Conservation (phyloP, 2,888 invertebrate species). For the Melanchra persicariae region DNA sequence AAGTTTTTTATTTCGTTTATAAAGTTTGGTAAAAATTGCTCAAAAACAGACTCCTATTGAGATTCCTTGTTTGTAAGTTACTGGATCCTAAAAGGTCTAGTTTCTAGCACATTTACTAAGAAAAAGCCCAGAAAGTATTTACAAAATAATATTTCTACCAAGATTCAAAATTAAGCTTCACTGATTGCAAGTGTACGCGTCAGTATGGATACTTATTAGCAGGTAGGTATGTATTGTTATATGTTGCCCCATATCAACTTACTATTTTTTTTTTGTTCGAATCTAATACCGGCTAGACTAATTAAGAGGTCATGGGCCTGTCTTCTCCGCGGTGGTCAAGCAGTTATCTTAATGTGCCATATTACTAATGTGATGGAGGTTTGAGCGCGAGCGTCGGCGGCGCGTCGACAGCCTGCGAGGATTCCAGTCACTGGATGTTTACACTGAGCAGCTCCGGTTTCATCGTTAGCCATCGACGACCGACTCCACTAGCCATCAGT, state of each 20-base stretch:
- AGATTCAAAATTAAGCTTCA: not conserved
- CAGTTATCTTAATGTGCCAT: conserved; percentile 69
- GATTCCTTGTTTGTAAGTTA: conserved; percentile 16
- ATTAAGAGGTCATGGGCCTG: conserved; percentile 53
- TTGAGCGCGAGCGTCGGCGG: conserved; percentile 66
- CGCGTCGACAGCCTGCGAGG: conserved; percentile 72
- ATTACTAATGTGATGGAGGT: conserved; percentile 64
- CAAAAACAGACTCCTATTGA: not conserved
- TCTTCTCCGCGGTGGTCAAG: conserved; percentile 57
- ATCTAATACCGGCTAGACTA: conserved; percentile 14
- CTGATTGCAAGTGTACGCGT: no score
- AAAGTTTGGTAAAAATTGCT: not conserved
- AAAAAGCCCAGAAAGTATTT: not conserved
- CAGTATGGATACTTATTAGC: not conserved
- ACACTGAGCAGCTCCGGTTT: conserved; percentile 85
- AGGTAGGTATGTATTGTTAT: not conserved
- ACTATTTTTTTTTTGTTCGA: conserved; percentile 1
- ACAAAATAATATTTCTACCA: not conserved
- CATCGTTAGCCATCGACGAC: conserved; percentile 82
- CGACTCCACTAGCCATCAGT: conserved; percentile 79
- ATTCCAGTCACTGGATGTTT: conserved; percentile 89
- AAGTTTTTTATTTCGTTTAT: not conserved
- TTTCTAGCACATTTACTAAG: not conserved
- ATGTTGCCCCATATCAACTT: not conserved
- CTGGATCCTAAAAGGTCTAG: not conserved